Evolutionary conservation across 1,140 invertebrate species (phyloP), one percentile per base, ranked within the genome.

Genomic region (Apocrypta bakeri): DNA sequence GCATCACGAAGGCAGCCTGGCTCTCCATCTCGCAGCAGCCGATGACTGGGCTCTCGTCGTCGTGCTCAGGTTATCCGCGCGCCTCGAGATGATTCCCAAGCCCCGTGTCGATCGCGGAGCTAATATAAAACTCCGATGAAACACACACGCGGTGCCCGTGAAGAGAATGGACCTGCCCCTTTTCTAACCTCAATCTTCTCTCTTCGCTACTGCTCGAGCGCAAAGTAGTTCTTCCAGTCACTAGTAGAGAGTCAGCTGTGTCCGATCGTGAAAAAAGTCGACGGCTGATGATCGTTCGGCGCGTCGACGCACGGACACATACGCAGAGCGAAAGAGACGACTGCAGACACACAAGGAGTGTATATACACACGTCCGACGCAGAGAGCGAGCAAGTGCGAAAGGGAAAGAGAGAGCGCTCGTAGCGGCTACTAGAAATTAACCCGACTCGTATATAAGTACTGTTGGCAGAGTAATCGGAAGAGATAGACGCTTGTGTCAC

Each of bases 21-120:
- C 85, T 89, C 87, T 90, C 88, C 90, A 91, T 91, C 87, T 90
- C 85, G 86, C 85, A 84, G 85, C 83, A 84, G 86, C 85, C 82
- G 87, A 83, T 83, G 82, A 83, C 56, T 84, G 76, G 76, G 81
- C 85, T 80, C 71, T 42, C 71, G 71, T 24, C 27, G 33, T 72
- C 71, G 21, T 42, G 31, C 37, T 48, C 25, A 21, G 63, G 69
- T 33, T 69, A 64, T 68, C 33, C 66, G 42, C 71, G 63, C 69
- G 12, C 82, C 63, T 66, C 63, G 63, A n/a, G 56, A n/a, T 8
- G 2, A 61, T 11, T 27, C 24, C 9, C n/a, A 25, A 66, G 63
- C 24, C 1, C 48, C 48, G 48, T 21, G 17, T 56, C 48, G 33
- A 37, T 17, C 42, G 42, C 11, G 42, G 14, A 48, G 33, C 42